Evolutionary conservation across 2,113 vertebrate species (phyloP).

Genomic region (Cairina moschata): DNA sequence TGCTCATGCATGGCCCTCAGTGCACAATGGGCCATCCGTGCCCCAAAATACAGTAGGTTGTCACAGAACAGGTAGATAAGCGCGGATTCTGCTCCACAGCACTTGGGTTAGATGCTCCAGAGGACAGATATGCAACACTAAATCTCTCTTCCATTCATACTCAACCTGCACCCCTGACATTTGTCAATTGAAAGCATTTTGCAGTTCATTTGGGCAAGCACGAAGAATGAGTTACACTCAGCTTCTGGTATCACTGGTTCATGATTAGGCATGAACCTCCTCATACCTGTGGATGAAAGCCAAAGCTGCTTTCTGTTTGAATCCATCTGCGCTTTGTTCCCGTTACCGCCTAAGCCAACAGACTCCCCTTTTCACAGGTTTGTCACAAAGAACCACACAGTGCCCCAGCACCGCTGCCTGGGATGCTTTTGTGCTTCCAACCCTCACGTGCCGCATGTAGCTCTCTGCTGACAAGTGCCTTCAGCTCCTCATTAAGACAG

Average conservation of each 20-base stretch:
- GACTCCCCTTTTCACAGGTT: neutral
- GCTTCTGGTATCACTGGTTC: neutral
- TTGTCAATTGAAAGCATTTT: neutral
- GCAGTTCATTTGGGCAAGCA: constrained; percentile 16
- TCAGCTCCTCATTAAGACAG: neutral
- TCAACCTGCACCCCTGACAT: neutral
- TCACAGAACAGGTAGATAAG: neutral
- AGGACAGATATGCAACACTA: neutral
- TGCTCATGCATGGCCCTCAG: neutral
- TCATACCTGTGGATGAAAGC: neutral
- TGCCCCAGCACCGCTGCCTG: neutral
- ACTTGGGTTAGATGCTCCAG: neutral
- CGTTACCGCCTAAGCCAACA: neutral
- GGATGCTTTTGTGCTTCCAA: neutral
- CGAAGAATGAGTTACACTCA: neutral
- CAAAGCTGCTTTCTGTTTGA: neutral
- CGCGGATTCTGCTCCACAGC: neutral
- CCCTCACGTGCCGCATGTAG: neutral
- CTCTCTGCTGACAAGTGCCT: neutral
- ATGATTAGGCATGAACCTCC: neutral
- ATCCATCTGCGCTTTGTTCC: neutral
- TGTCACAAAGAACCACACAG: neutral
- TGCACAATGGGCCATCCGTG: neutral
- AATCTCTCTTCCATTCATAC: neutral
- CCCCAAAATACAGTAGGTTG: neutral